These are phyloP conservation scores for Glomeris maerens DNA, from an alignment of 1,140 invertebrate species.

Conservation along the genomic window DNA sequence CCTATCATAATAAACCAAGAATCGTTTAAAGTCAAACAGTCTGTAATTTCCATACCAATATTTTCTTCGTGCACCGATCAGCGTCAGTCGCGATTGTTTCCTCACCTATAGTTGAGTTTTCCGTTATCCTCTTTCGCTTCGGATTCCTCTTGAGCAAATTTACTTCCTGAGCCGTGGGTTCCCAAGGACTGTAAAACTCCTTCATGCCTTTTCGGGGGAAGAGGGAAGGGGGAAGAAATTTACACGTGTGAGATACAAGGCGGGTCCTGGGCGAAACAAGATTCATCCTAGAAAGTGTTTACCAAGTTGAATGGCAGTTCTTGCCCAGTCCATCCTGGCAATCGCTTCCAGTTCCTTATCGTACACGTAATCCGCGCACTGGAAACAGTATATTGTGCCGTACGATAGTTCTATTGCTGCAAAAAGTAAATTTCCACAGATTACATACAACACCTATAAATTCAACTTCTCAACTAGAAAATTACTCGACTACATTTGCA, in stretches of 20 bases:
- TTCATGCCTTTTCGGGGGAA: slow-evolving; percentile 36
- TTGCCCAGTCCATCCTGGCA: slow-evolving; percentile 44
- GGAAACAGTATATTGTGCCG: slow-evolving; percentile 79
- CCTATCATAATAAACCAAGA: too few species aligned
- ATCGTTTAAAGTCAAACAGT: too few species aligned
- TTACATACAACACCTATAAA: not conserved
- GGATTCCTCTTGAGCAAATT: slow-evolving; percentile 52
- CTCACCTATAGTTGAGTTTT: slow-evolving; percentile 64
- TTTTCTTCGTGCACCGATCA: too few species aligned
- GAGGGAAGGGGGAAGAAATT: not conserved
- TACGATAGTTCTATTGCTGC: slow-evolving; percentile 67
- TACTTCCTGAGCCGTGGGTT: slow-evolving; percentile 57
- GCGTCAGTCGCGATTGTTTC: not conserved
- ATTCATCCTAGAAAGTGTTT: not conserved
- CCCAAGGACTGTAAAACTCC: slow-evolving; percentile 58
- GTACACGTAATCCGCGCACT: slow-evolving; percentile 85
- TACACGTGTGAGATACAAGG: not conserved
- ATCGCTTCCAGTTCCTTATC: slow-evolving; percentile 49
- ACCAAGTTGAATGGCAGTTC: slow-evolving; percentile 41
- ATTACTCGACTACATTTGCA: not conserved
- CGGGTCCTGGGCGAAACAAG: not conserved
- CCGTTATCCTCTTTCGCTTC: slow-evolving; percentile 57
- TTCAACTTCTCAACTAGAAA: not conserved
- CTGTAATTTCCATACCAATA: too few species aligned
- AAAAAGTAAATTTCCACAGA: slow-evolving; percentile 8